Base-by-base conservation (phyloP, 2,888 invertebrate genomes). In the Brenthis ino region DNA sequence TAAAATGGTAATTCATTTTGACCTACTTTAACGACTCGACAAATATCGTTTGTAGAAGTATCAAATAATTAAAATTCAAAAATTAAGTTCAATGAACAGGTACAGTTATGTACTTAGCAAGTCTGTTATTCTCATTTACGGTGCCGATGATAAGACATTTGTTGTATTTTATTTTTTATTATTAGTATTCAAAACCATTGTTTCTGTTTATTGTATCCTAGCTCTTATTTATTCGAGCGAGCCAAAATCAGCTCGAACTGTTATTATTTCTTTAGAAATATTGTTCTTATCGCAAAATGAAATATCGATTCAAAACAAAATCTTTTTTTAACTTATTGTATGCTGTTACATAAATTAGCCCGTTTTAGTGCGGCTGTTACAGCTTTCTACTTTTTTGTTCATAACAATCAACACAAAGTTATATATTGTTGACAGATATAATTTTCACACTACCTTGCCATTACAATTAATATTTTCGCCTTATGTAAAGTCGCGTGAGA, bases 401-500 rank as follows among this genome's bases (percentile, higher is more conserved):
- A 28, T 11, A 60, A 60, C n/a, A 60, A 54, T 54, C 28, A 5
- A 14, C 48, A 48, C 48, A 24, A 57, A 54, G 14, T 16, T 20
- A 6, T 28, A 12, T 4, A 20, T 48, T 56, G 47, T 61, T 61
- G 50, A 61, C 50, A 68, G 37, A 16, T 43, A 55, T 64, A 60
- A 66, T 71, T 66, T 64, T 66, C 60, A 64, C 64, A 64, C 50
- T 60, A 54, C 58, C 56, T 56, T 43, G 14, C 28, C 6, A 56
- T 55, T 48, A 64, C 53, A 56, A 55, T 67, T 43, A 64, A 57
- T 43, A 63, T 13, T 43, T 58, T 60, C 20, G n/a, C 58, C 48
- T 74, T 71, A 71, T 64, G 69, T 72, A 68, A 72, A 16, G 50
- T 24, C 60, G 66, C 71, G 74, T 72, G 74, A 61, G 72, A 74